A percentile compares a stretch with the other conserved stretches of the same genome.
phyloP scores from a whole-genome alignment of 2,113 vertebrate species.

The Maccullochella peelii region DNA sequence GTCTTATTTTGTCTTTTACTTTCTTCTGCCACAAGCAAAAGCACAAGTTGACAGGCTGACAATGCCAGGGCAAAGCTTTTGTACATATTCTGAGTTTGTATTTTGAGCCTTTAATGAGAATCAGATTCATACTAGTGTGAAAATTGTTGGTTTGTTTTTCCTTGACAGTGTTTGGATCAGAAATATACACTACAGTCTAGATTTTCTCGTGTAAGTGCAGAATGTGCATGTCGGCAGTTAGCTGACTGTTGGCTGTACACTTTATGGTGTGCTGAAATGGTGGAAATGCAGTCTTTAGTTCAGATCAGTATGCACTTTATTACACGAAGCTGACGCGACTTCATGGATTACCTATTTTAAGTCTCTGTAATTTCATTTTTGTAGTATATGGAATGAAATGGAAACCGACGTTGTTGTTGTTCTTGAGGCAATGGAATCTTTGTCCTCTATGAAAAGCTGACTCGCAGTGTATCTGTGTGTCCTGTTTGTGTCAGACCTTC shows the following conservation, averaged over 20 bases:
- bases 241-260: background rate
- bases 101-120: background rate
- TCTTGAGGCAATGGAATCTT: background rate
- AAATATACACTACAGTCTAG: background rate
- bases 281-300: background rate
- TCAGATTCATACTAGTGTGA: background rate
- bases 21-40: background rate
- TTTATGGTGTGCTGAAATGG: background rate
- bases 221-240: background rate
- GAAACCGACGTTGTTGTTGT: background rate
- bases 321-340: background rate
- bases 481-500: conserved; percentile 85
- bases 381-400: background rate
- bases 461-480: background rate
- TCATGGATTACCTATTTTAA: background rate
- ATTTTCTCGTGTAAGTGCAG: background rate
- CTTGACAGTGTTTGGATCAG: background rate
- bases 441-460: background rate
- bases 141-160: background rate
- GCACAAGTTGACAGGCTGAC: background rate
- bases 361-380: background rate
- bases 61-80: too few species aligned
- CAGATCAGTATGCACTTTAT: background rate
- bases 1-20: background rate
- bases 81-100: background rate